phyloP scores from a whole-genome alignment of 64 coral and sea anemone species.

The Stichodactyla mertensii region DNA sequence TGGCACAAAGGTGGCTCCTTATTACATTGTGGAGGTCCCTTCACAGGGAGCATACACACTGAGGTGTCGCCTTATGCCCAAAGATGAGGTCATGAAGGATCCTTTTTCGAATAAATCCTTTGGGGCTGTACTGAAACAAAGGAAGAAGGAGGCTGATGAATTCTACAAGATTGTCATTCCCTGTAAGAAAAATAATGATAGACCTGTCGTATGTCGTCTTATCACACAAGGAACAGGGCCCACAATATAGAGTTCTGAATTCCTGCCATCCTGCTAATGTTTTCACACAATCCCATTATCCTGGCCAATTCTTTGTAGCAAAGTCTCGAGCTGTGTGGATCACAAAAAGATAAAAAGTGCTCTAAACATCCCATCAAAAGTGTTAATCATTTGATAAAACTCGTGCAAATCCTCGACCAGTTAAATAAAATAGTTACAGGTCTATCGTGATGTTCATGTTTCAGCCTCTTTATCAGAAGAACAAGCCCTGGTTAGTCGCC shows the following conservation, averaged over 20 bases:
- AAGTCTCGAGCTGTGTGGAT: no score
- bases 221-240: no score
- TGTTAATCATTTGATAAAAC: no score
- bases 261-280: no score
- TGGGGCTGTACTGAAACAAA: conserved; percentile 61
- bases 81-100: conserved; percentile 46
- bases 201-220: no score
- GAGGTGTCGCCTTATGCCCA: conserved; percentile 56
- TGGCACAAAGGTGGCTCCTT: conserved; percentile 82
- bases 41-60: conserved; percentile 49
- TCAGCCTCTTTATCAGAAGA: conserved; percentile 47
- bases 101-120: conserved; percentile 77
- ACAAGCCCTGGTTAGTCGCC: conserved; percentile 50
- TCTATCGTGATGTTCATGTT: not conserved
- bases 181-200: conserved; percentile 22
- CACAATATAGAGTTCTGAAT: no score
- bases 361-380: no score
- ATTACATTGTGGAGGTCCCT: conserved; percentile 68
- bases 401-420: not conserved
- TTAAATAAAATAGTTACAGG: not conserved
- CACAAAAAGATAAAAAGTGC: no score
- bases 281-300: no score
- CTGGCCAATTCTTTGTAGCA: no score
- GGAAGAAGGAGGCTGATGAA: conserved; percentile 74
- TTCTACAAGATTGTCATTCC: conserved; percentile 86